A percentile compares a stretch with the other conserved stretches of the same genome.
Evolutionary conservation across 2,797 vertebrate genomes (phyloP).

Genomic region (Spatula versicolor): DNA sequence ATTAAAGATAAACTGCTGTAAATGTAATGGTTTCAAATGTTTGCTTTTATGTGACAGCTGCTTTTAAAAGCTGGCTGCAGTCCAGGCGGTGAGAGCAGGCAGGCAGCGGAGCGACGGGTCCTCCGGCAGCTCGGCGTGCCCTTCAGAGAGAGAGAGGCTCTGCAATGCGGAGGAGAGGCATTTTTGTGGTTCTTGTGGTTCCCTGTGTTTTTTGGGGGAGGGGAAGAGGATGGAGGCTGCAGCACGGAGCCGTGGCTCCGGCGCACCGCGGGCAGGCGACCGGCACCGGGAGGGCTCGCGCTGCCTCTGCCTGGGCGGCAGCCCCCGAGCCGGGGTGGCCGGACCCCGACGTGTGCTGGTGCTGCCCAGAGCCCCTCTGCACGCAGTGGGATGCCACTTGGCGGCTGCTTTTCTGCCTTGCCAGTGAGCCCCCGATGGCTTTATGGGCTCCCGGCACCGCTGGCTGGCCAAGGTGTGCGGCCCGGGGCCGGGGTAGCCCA

Average conservation of each 20-base stretch:
- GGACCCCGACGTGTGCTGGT: rapidly evolving
- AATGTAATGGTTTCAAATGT: constrained; percentile 2
- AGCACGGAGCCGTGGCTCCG: rapidly evolving
- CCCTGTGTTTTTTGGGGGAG: constrained; percentile 20
- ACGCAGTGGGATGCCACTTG: rapidly evolving
- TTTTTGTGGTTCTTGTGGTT: constrained; percentile 55
- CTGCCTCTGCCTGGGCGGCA: not conserved
- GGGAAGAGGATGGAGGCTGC: not conserved
- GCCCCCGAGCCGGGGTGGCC: rapidly evolving
- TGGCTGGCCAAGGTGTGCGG: not conserved
- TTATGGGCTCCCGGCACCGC: not conserved
- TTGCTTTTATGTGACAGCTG: constrained; percentile 65
- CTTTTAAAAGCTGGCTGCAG: constrained; percentile 16
- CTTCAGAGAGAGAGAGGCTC: constrained; percentile 3
- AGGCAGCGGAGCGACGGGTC: not conserved
- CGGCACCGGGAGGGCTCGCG: rapidly evolving
- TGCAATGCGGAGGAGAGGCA: not conserved
- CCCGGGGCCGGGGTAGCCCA: not conserved
- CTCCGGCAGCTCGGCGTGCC: not conserved
- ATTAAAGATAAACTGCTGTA: not conserved
- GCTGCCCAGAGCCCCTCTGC: not conserved
- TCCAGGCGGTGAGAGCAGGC: not conserved
- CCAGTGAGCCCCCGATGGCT: too few relatives aligned
- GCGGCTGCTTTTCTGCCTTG: not conserved
- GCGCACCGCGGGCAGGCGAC: rapidly evolving